Evolutionary conservation across 2,797 vertebrate genomes (phyloP).

Genomic region (Nasua narica): DNA sequence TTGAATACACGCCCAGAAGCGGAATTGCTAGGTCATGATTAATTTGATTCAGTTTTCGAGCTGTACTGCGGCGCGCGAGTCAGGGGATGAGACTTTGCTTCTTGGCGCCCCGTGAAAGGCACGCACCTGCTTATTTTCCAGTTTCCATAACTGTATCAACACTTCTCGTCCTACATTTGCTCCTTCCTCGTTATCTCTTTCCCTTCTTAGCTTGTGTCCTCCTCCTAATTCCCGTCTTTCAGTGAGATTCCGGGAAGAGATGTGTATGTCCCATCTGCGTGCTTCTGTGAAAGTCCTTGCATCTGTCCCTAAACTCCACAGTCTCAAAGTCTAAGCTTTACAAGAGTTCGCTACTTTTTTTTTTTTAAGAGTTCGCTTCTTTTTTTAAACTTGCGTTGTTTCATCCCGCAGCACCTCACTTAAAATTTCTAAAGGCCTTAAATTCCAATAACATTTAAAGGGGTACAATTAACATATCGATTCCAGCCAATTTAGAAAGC

Average conservation of each 20-base stretch:
- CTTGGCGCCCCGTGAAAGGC: not conserved
- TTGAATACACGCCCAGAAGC: not conserved
- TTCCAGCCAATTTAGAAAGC: not conserved
- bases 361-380: too few species aligned
- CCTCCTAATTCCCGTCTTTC: not conserved
- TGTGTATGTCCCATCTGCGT: not conserved
- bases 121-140: not conserved
- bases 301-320: not conserved
- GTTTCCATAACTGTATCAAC: not conserved
- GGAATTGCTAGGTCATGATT: not conserved
- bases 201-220: not conserved
- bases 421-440: not conserved
- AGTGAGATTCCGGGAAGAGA: not conserved
- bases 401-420: not conserved
- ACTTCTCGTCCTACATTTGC: not conserved
- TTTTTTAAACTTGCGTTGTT: too few species aligned
- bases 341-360: not conserved
- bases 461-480: not conserved
- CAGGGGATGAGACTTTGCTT: not conserved
- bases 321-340: not conserved
- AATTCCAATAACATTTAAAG: not conserved
- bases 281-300: not conserved
- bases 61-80: not conserved
- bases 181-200: not conserved
- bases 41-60: not conserved